Conservation (phyloP, 2,797 vertebrate genomes). For the Enteromius treurensis region DNA sequence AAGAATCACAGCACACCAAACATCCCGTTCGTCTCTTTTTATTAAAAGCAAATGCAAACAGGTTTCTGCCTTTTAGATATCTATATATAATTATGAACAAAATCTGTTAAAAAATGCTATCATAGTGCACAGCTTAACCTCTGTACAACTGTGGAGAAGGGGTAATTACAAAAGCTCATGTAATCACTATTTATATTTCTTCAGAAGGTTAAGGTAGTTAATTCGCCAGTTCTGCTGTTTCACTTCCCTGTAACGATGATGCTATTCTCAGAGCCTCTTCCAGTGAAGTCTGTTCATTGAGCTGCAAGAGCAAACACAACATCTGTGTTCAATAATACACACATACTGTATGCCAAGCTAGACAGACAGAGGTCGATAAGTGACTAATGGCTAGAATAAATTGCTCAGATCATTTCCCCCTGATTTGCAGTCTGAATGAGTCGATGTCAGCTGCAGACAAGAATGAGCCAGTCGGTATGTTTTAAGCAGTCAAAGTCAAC, state of each 20-base stretch:
- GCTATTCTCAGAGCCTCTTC: conserved; percentile 99
- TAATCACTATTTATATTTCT: not conserved
- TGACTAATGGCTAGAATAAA: not conserved
- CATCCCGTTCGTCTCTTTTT: conserved; percentile 44
- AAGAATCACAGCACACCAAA: not conserved
- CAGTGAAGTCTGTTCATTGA: conserved; percentile 93
- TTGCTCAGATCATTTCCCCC: not conserved
- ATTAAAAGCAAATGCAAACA: conserved; percentile 50
- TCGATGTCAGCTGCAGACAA: not conserved
- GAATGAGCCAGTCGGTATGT: not conserved
- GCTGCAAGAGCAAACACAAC: conserved; percentile 72
- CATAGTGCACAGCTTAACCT: conserved; percentile 65
- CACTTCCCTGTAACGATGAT: conserved; percentile 95
- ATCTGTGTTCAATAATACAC: not conserved
- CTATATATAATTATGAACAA: conserved; percentile 41
- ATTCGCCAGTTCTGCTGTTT: conserved; percentile 90
- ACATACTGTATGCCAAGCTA: not conserved
- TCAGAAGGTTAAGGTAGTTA: conserved; percentile 67
- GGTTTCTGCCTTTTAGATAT: conserved; percentile 4
- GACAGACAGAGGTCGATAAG: not conserved
- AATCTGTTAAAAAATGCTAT: conserved; percentile 42
- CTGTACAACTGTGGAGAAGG: not conserved
- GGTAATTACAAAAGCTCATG: not conserved
- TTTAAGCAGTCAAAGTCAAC: not conserved
- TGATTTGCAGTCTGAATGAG: not conserved